Evolutionary conservation across 2,888 invertebrate genomes (phyloP).

Genomic region (Polydrusus pterygomalis): DNA sequence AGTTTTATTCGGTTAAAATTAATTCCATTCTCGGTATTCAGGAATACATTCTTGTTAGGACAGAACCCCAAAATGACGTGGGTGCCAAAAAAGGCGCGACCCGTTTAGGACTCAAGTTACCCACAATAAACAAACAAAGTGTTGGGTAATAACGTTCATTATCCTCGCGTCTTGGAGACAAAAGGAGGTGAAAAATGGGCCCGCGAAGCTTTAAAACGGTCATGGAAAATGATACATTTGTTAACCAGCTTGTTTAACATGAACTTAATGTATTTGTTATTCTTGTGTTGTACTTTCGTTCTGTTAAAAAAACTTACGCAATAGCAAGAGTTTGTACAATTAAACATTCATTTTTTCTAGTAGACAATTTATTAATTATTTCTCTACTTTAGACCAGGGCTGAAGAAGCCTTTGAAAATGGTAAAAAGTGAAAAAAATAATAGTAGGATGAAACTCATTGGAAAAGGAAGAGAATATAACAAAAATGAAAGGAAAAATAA

Average conservation of each 20-base stretch:
- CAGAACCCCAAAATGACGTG: constrained; percentile 32
- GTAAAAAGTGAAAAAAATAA: no score
- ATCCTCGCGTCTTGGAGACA: constrained; percentile 43
- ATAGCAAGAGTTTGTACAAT: no score
- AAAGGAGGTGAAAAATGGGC: constrained; percentile 49
- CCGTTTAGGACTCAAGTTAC: constrained; percentile 51
- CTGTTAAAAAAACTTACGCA: not conserved
- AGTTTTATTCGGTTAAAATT: no score
- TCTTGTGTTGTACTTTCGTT: constrained; percentile 23
- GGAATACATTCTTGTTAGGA: constrained; percentile 20
- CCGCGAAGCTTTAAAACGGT: constrained; percentile 41
- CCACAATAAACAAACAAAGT: constrained; percentile 52
- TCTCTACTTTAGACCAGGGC: no score
- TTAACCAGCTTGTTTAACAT: constrained; percentile 49
- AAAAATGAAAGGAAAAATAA: no score
- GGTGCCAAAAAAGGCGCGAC: constrained; percentile 53
- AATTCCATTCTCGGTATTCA: not conserved
- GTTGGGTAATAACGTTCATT: constrained; percentile 51
- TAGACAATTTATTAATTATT: no score
- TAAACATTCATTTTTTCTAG: no score
- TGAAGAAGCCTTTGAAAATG: no score
- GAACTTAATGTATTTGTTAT: constrained; percentile 37
- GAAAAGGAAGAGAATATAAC: no score
- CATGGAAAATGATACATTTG: constrained; percentile 50
- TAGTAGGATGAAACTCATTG: no score